Base-by-base conservation (phyloP, 2,888 invertebrate genomes). In the Catocala nupta region DNA sequence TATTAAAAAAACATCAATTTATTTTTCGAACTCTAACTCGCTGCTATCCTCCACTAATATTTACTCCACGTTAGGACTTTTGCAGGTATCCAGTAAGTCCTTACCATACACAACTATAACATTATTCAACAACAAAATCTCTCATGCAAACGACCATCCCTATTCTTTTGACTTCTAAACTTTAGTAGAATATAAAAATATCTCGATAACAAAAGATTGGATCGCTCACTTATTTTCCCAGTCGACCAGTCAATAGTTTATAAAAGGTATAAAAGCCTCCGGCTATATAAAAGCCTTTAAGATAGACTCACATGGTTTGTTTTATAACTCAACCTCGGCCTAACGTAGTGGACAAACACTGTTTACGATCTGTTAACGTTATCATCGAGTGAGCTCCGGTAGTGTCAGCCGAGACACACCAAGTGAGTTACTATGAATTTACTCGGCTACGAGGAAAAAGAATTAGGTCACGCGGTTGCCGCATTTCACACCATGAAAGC, bases 331-430 rank as follows among this genome's bases (percentile, higher is more conserved):
- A 70, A 66, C 68, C 61, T 63, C 60, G 70, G 51, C 63, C 55
- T 60, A 67, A 64, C 63, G 63, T 50, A 70, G 70, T 69, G 70
- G 77, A 73, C 75, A 70, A 69, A 68, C 70, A 75, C 59, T 55
- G 57, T 77, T 80, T 81, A 83, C 60, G 80, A 81, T 67, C 73
- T 77, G 75, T 77, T 77, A 78, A 74, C 71, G 71, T 70, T 78
- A 78, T 80, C 78, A 75, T 55, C 54, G 63, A 66, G 43, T 34
- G 55, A 77, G 56, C 6, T 51, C 34, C 43, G 10, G 34, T 44
- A 25, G 44, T 55, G 42, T 45, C 10, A 61, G 45, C 4, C 43
- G 51, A 48, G 45, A 48, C 44, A 25, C 47, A 61, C 47, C 42
- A 55, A 39, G 16, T 56, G 34, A 58, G 43, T 43, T 63, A 63